Conservation (phyloP, 2,797 vertebrate species). For the Rhynchonycteris naso region DNA sequence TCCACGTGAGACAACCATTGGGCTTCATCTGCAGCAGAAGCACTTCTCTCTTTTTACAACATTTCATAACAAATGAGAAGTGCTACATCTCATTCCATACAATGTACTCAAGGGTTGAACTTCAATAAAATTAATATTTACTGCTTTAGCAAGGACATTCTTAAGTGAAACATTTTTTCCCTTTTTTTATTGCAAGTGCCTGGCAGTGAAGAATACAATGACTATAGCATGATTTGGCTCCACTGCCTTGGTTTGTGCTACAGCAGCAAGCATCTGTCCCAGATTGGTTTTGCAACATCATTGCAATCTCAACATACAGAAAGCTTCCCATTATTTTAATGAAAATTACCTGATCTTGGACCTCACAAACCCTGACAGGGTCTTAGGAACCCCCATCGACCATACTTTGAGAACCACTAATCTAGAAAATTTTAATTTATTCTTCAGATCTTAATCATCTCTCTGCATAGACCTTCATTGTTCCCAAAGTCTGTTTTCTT, state of each 20-base stretch:
- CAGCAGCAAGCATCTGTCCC: background rate
- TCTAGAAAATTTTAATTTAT: background rate
- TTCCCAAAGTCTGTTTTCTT: background rate
- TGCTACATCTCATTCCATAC: background rate
- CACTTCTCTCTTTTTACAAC: background rate
- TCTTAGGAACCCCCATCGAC: background rate
- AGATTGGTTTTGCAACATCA: background rate
- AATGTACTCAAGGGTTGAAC: background rate
- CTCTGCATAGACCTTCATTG: background rate
- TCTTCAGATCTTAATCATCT: background rate
- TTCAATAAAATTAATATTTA: slow-evolving; percentile 41
- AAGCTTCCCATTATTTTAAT: background rate
- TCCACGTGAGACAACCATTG: background rate
- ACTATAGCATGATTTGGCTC: background rate
- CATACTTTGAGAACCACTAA: background rate
- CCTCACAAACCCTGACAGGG: background rate
- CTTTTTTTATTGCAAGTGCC: background rate
- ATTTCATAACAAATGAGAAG: background rate
- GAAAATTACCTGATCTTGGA: background rate
- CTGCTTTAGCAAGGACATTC: slow-evolving; percentile 23
- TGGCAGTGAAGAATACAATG: background rate
- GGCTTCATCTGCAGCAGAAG: background rate
- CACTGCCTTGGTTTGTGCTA: background rate
- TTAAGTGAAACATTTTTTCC: background rate
- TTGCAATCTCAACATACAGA: background rate